A percentile compares a stretch with the other conserved stretches of the same genome.
phyloP scores from a whole-genome alignment of 1,140 invertebrate species.

The Coenobita brevimanus region DNA sequence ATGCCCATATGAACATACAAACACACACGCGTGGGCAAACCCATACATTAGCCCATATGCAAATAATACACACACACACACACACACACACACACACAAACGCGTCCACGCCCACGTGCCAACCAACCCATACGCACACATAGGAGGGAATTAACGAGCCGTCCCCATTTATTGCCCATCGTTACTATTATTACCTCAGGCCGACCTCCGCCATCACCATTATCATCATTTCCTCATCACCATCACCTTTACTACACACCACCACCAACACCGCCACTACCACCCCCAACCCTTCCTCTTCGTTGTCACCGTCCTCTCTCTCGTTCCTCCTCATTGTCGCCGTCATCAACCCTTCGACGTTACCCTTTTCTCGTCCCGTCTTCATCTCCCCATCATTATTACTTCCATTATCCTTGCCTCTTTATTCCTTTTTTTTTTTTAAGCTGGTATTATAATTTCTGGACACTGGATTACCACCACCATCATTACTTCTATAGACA shows the following conservation, averaged over 20 bases:
- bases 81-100: background rate
- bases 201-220: no score
- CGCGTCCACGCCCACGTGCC: background rate
- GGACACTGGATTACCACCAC: background rate
- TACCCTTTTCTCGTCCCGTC: no score
- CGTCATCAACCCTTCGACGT: background rate
- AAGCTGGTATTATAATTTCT: background rate
- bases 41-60: background rate
- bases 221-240: no score
- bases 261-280: background rate
- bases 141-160: no score
- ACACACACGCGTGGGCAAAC: background rate
- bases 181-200: no score
- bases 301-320: background rate
- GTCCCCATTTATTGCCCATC: no score
- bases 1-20: no score
- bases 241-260: no score
- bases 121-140: background rate
- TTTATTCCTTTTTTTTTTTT: background rate
- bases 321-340: background rate
- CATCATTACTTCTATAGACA: background rate
- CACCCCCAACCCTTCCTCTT: no score
- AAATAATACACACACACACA: background rate
- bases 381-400: background rate
- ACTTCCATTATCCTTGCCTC: constrained; percentile 7